A percentile compares a stretch with the other conserved stretches of the same genome.
Evolutionary conservation across 2,888 invertebrate species (phyloP).

Genomic region (Cotesia congregata): DNA sequence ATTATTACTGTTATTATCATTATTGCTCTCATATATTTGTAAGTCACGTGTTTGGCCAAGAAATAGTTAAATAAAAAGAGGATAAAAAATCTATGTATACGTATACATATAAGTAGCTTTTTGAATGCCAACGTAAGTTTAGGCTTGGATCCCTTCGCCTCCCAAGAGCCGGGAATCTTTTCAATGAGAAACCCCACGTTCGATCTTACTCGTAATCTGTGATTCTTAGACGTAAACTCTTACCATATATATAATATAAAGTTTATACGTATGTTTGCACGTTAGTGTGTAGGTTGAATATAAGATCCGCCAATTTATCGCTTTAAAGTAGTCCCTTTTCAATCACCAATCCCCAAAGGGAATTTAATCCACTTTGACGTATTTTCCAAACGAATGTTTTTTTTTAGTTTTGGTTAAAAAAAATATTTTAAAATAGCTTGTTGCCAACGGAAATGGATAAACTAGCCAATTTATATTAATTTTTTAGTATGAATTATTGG

Average conservation of each 20-base stretch:
- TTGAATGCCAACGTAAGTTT: constrained; percentile 43
- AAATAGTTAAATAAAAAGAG: constrained; percentile 29
- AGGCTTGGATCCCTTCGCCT: not conserved
- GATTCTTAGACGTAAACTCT: constrained; percentile 55
- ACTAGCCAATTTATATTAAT: not conserved
- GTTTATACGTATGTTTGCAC: constrained; percentile 10
- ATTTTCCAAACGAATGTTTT: constrained; percentile 26
- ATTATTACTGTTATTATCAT: not conserved
- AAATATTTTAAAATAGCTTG: not conserved
- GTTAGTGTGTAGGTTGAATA: not conserved
- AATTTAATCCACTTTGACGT: constrained; percentile 59
- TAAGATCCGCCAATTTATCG: constrained; percentile 56
- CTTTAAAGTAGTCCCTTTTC: constrained; percentile 56
- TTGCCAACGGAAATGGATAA: not conserved
- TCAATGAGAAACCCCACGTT: constrained; percentile 39
- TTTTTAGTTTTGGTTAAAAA: not conserved
- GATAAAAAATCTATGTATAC: constrained; percentile 1
- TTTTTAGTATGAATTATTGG: no score
- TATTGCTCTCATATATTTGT: not conserved
- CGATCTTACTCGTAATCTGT: constrained; percentile 56
- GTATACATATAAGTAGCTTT: constrained; percentile 53
- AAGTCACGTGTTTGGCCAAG: not conserved
- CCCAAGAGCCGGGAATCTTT: constrained; percentile 16
- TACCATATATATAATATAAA: constrained; percentile 2
- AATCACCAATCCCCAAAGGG: constrained; percentile 36